Evolutionary conservation across 2,113 vertebrate species (phyloP).

Genomic region (Gymnorhina tibicen): DNA sequence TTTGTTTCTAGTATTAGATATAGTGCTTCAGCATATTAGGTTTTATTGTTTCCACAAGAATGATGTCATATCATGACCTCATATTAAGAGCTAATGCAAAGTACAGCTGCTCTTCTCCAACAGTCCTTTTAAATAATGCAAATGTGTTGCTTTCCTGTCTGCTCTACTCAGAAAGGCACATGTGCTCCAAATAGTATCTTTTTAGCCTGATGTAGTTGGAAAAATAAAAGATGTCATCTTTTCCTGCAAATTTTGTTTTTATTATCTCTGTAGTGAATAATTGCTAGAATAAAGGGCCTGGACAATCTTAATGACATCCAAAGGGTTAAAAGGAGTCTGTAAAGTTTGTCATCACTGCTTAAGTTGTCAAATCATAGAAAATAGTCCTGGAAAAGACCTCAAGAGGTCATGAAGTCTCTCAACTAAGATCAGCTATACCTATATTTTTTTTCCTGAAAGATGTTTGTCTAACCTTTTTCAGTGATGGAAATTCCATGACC

Average conservation of each 20-base stretch:
- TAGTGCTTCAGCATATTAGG: not conserved
- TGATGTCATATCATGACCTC: not conserved
- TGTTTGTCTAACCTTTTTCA: slow-evolving; percentile 39
- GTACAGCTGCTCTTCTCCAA: not conserved
- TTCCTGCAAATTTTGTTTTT: not conserved
- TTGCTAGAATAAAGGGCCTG: not conserved
- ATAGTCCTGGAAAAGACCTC: not conserved
- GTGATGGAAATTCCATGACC: not conserved
- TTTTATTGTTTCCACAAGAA: not conserved
- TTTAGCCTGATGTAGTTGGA: not conserved
- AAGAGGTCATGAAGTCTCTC: not conserved
- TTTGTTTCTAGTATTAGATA: not conserved
- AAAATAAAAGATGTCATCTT: not conserved
- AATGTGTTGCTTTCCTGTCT: not conserved
- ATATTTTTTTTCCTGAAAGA: not conserved
- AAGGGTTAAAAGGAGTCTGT: not conserved
- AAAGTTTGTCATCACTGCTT: slow-evolving; percentile 13
- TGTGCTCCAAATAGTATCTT: not conserved
- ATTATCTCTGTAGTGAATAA: not conserved
- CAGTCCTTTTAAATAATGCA: not conserved
- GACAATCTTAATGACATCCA: not conserved
- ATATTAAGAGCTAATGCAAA: not conserved
- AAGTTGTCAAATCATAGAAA: slow-evolving; percentile 14
- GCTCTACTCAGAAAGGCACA: not conserved
- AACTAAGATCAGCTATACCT: not conserved